phyloP scores from a whole-genome alignment of 2,888 invertebrate genomes.

The Epicampocera succincta region DNA sequence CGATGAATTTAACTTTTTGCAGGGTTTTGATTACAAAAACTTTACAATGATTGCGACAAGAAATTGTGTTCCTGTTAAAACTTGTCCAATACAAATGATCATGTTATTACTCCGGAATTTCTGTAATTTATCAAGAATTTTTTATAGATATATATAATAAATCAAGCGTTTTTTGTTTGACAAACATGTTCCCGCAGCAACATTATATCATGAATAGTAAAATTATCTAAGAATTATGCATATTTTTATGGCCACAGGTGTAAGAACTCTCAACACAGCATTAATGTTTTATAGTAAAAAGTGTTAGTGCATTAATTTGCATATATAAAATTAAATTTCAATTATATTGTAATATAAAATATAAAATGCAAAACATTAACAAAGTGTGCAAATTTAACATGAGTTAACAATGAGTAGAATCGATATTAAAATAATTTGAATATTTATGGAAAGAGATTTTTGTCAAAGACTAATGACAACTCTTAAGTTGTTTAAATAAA shows the following conservation, averaged over 20 bases:
- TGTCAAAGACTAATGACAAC: no score
- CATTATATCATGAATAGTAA: slow-evolving; percentile 6
- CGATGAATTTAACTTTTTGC: no score
- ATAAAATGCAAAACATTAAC: background rate
- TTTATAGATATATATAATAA: no score
- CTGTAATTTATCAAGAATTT: no score
- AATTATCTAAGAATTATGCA: slow-evolving; percentile 16
- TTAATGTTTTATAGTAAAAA: slow-evolving; percentile 22
- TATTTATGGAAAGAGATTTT: no score
- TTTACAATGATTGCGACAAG: no score
- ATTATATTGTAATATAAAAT: slow-evolving; percentile 15
- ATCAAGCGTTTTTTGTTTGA: background rate
- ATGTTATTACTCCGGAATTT: no score
- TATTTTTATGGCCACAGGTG: slow-evolving; percentile 47
- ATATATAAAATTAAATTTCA: slow-evolving; percentile 29
- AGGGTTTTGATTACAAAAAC: no score
- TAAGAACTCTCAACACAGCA: slow-evolving; percentile 23
- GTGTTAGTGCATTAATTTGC: slow-evolving; percentile 19
- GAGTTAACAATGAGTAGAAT: background rate
- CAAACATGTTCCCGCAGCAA: background rate
- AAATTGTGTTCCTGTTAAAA: no score
- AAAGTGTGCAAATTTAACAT: slow-evolving; percentile 4
- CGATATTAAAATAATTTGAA: no score
- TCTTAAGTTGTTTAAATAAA: no score
- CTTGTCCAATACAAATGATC: no score